phyloP scores from a whole-genome alignment of 2,888 invertebrate species.

The Perizoma flavofasciatum region DNA sequence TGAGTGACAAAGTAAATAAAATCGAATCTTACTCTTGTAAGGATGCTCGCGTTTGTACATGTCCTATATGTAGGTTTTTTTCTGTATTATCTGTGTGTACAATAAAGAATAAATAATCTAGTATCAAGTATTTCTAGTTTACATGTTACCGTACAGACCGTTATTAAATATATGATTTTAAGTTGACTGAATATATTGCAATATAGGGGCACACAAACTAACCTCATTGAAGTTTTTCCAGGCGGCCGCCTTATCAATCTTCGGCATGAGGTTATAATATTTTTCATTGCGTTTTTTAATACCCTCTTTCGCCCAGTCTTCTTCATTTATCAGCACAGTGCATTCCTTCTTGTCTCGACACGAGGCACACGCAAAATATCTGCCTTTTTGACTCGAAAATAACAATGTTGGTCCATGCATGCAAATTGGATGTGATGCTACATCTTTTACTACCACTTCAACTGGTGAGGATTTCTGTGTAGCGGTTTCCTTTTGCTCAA shows the following conservation, averaged over 20 bases:
- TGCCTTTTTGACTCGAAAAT: constrained; percentile 84
- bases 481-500: constrained; percentile 45
- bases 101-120: no score
- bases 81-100: no score
- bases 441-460: constrained; percentile 82
- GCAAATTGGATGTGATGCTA: constrained; percentile 87
- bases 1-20: no score
- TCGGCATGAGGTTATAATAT: constrained; percentile 71
- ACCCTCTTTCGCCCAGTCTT: constrained; percentile 79
- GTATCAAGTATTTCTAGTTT: no score
- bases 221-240: constrained; percentile 82
- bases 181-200: no score
- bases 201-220: constrained; percentile 31
- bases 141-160: no score
- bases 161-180: no score
- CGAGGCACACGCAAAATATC: constrained; percentile 93
- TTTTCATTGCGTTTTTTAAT: constrained; percentile 74
- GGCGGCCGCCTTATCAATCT: constrained; percentile 79
- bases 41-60: no score
- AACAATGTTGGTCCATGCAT: constrained; percentile 90
- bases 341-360: constrained; percentile 92
- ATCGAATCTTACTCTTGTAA: no score
- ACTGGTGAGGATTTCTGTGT: constrained; percentile 58
- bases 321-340: constrained; percentile 85
- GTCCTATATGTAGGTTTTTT: no score